Evolutionary conservation across 2,888 invertebrate genomes (phyloP).

Genomic region (Eledone cirrhosa): DNA sequence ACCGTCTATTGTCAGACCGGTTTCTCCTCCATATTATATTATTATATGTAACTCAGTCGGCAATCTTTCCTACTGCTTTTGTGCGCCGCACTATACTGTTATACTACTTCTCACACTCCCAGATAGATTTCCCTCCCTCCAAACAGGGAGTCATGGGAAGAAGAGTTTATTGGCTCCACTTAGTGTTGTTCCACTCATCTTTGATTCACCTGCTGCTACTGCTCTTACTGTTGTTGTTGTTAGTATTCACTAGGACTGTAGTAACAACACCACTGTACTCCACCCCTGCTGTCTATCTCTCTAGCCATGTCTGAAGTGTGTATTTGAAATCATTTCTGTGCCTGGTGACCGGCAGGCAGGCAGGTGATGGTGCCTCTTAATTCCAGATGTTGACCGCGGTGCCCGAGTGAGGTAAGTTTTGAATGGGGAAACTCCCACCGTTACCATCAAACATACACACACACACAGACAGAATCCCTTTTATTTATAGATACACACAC

Average conservation of each 20-base stretch:
- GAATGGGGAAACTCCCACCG: background rate
- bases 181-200: conserved; percentile 21
- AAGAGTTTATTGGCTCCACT: conserved; percentile 26
- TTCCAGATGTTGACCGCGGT: conserved; percentile 24
- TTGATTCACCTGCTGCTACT: conserved; percentile 24
- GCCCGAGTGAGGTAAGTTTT: conserved; percentile 24
- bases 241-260: conserved; percentile 22
- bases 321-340: conserved; percentile 16
- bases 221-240: conserved; percentile 15
- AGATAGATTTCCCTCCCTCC: background rate
- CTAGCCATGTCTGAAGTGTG: conserved; percentile 19
- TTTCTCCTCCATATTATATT: too few relatives aligned
- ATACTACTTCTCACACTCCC: conserved; percentile 4
- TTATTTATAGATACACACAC: too few relatives aligned
- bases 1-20: too few relatives aligned
- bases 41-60: too few relatives aligned
- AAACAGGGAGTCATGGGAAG: conserved; percentile 21
- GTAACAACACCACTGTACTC: background rate
- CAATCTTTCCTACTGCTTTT: too few relatives aligned
- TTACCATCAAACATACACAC: background rate
- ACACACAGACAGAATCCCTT: background rate
- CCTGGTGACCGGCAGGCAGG: conserved; percentile 25
- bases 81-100: background rate
- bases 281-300: conserved; percentile 10
- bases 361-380: conserved; percentile 26